Base-by-base conservation (phyloP, 2,888 invertebrate species). In the Acleris literana region DNA sequence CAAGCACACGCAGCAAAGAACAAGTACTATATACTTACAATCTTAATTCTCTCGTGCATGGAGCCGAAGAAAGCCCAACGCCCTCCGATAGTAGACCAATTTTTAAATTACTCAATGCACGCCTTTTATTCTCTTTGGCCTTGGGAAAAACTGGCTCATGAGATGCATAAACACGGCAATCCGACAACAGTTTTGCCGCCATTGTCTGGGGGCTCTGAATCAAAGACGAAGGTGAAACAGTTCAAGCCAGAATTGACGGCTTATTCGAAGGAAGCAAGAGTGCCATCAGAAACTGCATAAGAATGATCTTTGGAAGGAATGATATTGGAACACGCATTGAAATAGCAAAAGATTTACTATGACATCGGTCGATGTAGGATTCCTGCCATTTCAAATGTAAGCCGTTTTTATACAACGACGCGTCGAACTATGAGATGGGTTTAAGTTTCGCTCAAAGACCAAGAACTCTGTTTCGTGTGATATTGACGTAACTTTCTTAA, bases 101-200 rank as follows among this genome's bases (percentile, higher is more conserved):
- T 92, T 48, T 82, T 86, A 33, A 33, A 33, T 5, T 87, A 92
- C 75, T 80, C 85, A 46, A 33, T 33, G 33, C 78, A 89, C 18
- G 81, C 86, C 1, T 85, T 86, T 76, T 86, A 88, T 74, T 86
- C 88, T 71, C 79, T 91, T 54, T 90, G 90, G 92, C 90, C 91
- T 3, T 92, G 91, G 91, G 87, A 82, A 69, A 87, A 89, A 69
- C 81, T 92, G 33, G 86, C 89, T 18, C 84, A 86, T 1, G 81
- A 85, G 7, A 67, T 88, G 33, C 85, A 87, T 63, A 74, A 78
- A n/a, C 85, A 87, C 52, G 83, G 87, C 55, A 78, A 76, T 63
- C 69, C 92, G 2, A 71, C 82, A 16, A 86, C 90, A 2, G 84
- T 86, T 29, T 29, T 29, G 29, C 29, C 29, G 9, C 29, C 29